Evolutionary conservation across 2,113 vertebrate genomes (phyloP), one percentile per base, ranked within the genome.

Genomic region (Oncorhynchus mykiss): DNA sequence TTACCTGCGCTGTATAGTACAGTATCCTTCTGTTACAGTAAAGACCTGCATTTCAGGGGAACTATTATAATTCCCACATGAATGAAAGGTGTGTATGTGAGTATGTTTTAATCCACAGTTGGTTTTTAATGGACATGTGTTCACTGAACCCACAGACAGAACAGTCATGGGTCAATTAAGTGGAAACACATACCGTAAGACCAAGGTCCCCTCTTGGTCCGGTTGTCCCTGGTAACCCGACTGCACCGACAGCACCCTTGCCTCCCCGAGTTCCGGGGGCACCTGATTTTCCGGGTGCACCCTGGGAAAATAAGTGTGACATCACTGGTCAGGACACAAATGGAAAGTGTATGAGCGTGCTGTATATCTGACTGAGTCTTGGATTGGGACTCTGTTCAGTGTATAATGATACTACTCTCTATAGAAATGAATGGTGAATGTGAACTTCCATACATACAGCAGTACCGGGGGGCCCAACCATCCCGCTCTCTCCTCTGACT

Each of bases 141-240:
- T 45, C 39, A 45, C 9, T 11, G 39, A 45, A 45, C 39, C 39
- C 39, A 45, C 9, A 45, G 39, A 45, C 8, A 45, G 39, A 45
- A 45, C 39, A 45, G 39, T 45, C 39, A 45, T 45, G 39, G 3
- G 34, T 45, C 34, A 70, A 9, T n/a, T 9, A 25, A n/a, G 25
- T 51, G 67, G 20, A 45, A 48, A 31, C 24, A 89, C 94, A 92
- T 87, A 99, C 97, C 90, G 96, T 95, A 12, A 95, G 93, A 5
- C 98, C 98, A n/a, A 95, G 81, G 31, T 99, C 97, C 75, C 98
- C 98, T 68, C 94, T 93, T 18, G 96, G 95, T 22, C 98, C 98
- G 0, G 90, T 92, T 29, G 95, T 87, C 78, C 98, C 98, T 18
- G 95, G 94, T 75, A 94, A 92, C 59, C 98, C 98, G 29, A 95